Evolutionary conservation across 2,888 invertebrate genomes (phyloP), one percentile per base, ranked within the genome.

Genomic region (Mylabris sibirica): DNA sequence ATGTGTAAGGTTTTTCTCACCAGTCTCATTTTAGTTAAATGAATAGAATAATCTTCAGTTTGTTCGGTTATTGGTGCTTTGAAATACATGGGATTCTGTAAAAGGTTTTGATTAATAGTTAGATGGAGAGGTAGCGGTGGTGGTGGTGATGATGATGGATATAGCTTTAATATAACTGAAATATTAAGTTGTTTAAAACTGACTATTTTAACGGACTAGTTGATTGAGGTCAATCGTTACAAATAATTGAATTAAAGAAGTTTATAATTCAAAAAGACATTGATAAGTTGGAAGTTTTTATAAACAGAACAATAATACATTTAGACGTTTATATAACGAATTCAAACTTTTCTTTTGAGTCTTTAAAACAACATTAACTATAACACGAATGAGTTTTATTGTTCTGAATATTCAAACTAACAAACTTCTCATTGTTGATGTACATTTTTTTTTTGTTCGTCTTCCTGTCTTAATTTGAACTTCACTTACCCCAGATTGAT

Each of bases 401-500:
- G 22, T 24, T 24, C 4, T 0, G 53, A 24, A 53, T 53, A 24
- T 57, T 24, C 14, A 57, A 57, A 24, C 24, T n/a, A 57, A 57
- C 57, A 57, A 24, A 3, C 0, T 24, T 26, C 14, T 57, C 14
- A 14, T 57, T 24, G 26, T 53, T n/a, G n/a, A n/a, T 26, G 57
- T 26, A 11, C 1, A 44, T 14, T 44, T 44, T 11, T 53, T 26
- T 57, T 41, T n/a, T 5, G 14, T n/a, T 11, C 11, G 11, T 2
- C 22, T 57, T 57, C 2, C 1, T 57, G 22, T 53, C 8, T 53
- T 5, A 3, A 26, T 17, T 17, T n/a, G 20, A 61, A 14, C 59
- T 60, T 59, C 60, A 68, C 78, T 88, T 87, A 93, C 93, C 90
- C 95, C 94, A 77, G 94, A 93, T 86, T 95, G 93, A 80, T 93